Evolutionary conservation across 64 coral and sea anemone species (phyloP), one percentile per base, ranked within the genome.

Genomic region (Stichodactyla mertensii): DNA sequence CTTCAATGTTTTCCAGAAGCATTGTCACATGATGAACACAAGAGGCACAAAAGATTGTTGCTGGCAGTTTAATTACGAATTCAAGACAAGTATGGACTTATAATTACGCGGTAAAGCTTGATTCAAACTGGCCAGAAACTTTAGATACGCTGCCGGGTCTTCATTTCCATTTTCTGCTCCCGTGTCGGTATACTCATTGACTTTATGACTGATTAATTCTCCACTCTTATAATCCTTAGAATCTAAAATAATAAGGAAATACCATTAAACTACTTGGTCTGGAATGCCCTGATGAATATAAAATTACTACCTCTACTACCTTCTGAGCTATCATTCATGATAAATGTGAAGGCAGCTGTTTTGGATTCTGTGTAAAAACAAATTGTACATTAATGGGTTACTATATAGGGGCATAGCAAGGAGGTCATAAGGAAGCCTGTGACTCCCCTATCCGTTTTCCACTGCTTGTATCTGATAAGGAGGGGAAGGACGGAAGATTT

Each of bases 61-160:
- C 1, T 45, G 3, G 36, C 36, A 45, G 36, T 45, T 45, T 45
- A 45, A 45, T 45, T 45, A 45, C 1, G 0, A 45, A 22, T n/a
- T n/a, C 18, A 1, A 18, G 0, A 4, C 62, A 22, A 66, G 19
- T n/a, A 9, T 9, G 5, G 6, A 66, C 2, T 8, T n/a, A 0
- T 66, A n/a, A 22, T 81, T 81, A 81, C 78, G 14, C 54, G 78
- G 78, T 81, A 81, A 81, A 7, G 78, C 78, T 52, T 81, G 16
- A 55, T 81, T 55, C 36, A 81, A 18, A 20, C 78, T 51, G 54
- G 51, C 51, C n/a, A 81, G 10, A 53, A 55, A 81, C 16, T 81
- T 81, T 7, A 81, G 12, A 81, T 81, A 81, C 10, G 52, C 52
- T 15, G 51, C 7, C 45, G 52, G 52, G 45, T 80, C 52, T 22